A percentile compares a stretch with the other conserved stretches of the same genome.
These are phyloP conservation scores for Mystacornis crossleyi DNA, from an alignment of 2,113 vertebrate genomes.

Conservation along the genomic window DNA sequence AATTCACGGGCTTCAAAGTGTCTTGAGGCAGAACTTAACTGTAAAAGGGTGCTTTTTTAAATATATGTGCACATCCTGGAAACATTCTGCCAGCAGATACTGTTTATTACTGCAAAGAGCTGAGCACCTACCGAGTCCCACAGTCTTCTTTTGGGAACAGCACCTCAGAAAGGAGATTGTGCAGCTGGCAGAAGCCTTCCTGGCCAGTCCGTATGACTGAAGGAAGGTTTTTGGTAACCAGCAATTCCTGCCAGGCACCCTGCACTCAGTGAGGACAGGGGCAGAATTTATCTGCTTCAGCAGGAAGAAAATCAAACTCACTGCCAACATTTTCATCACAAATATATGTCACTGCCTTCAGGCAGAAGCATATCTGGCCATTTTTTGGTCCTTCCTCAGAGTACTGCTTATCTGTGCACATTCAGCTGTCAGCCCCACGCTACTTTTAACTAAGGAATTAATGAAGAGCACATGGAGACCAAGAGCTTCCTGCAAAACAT, in stretches of 20 bases:
- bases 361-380: background rate
- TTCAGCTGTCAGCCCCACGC: background rate
- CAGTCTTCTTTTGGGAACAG: background rate
- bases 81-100: background rate
- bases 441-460: background rate
- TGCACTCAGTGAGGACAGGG: background rate
- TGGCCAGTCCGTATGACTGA: rapidly evolving
- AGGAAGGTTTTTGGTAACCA: background rate
- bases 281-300: background rate
- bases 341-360: background rate
- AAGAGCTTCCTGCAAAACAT: background rate
- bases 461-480: background rate
- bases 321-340: background rate
- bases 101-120: background rate
- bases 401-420: background rate
- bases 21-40: background rate
- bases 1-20: background rate
- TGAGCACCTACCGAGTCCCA: background rate
- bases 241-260: background rate
- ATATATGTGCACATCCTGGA: background rate
- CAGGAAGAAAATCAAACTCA: background rate
- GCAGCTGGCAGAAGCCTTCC: background rate
- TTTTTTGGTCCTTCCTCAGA: background rate
- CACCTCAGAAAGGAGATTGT: background rate
- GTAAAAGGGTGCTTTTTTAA: background rate